Evolutionary conservation across 2,113 vertebrate species (phyloP), one percentile per base, ranked within the genome.

Genomic region (Serranochromis macrocephalus): DNA sequence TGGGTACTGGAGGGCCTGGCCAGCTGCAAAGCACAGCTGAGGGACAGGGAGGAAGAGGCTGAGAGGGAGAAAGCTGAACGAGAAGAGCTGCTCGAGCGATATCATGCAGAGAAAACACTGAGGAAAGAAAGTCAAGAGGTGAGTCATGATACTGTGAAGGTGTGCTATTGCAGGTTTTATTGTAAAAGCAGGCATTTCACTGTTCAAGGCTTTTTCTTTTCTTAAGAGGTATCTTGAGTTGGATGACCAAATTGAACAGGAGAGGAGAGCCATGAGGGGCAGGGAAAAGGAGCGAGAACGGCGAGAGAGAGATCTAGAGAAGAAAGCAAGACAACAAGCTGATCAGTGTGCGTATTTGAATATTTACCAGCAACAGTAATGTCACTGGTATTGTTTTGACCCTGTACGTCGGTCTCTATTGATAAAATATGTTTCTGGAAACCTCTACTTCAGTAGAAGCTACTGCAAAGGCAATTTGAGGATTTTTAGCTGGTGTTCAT

Each of bases 1-100:
- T 97, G 96, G 96, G 94, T 97, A 14, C 94, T 97, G 91, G 96
- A 97, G 87, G 96, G 94, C 3, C 92, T 97, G 85, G 96, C 96
- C n/a, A 93, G 89, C 92, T 96, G 91, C 89, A 95, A 96, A 89
- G 91, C 91, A 78, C 96, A 96, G 92, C 94, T 97, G 85, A 95
- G 96, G 51, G 96, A 96, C 57, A 75, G 88, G 11, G 96, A 96
- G 75, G 94, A 96, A 21, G 96, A 95, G 73, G 95, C 84, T 1
- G 95, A 96, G 86, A 94, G 91, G 54, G 96, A 96, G 88, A 96
- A 91, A 84, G 91, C 83, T 9, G 96, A 97, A 81, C 89, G 91
- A 51, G 94, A 96, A 24, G 92, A 94, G 83, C 93, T 97, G 82
- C 87, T 97, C 86, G 92, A 96, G 85, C 91, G 95, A 83, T 97